These are phyloP conservation scores for Lanius ludovicianus DNA, from an alignment of 2,113 vertebrate genomes.

Conservation along the genomic window DNA sequence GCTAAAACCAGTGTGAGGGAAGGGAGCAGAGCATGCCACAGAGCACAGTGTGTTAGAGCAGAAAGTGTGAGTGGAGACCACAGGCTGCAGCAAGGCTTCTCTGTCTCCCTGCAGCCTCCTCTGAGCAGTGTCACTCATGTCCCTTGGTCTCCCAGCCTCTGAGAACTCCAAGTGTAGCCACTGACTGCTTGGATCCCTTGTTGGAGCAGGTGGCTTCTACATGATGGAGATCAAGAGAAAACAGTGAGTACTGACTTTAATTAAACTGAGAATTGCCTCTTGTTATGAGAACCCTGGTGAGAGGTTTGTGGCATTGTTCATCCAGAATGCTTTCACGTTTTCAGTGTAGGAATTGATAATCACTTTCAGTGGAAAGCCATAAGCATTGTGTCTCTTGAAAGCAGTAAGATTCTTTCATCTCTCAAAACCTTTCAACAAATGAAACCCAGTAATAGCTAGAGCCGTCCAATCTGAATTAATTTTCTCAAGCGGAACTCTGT, in stretches of 20 bases:
- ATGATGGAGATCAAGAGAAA: neutral
- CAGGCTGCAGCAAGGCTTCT: neutral
- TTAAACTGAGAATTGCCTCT: slow-evolving; percentile 53
- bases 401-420: slow-evolving; percentile 19
- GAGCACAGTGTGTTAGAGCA: neutral
- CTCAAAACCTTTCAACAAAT: slow-evolving; percentile 2
- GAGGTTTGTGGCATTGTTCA: slow-evolving; percentile 28
- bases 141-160: neutral
- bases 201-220: neutral
- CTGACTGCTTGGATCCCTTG: neutral
- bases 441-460: slow-evolving; percentile 14
- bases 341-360: slow-evolving; percentile 19
- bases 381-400: slow-evolving; percentile 47
- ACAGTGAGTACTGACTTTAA: neutral
- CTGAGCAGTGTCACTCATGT: neutral
- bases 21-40: neutral
- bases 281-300: neutral
- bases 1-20: neutral
- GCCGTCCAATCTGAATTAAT: slow-evolving; percentile 49
- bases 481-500: slow-evolving; percentile 39
- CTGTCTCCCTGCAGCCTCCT: neutral
- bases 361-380: slow-evolving; percentile 30
- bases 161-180: neutral
- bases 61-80: neutral
- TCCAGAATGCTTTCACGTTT: neutral